Evolutionary conservation across 1,140 invertebrate genomes (phyloP).

Genomic region (Penaeus indicus): DNA sequence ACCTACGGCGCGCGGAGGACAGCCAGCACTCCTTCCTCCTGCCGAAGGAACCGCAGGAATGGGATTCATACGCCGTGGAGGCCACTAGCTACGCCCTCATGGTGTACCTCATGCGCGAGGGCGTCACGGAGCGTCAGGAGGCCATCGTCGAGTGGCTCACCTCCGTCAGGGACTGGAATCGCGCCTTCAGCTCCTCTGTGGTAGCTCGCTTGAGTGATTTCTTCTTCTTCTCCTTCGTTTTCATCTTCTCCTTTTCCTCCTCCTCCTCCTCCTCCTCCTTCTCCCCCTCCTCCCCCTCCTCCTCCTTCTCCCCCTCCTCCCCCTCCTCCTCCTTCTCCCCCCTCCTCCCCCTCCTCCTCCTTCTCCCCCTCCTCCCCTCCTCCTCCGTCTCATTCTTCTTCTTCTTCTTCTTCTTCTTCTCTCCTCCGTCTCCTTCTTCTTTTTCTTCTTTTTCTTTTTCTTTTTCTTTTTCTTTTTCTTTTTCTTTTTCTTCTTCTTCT

Average conservation of each 20-base stretch:
- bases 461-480: too few relatives aligned
- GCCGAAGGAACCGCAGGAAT: conserved; percentile 70
- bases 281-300: background rate
- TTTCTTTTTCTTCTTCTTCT: too few relatives aligned
- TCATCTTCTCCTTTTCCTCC: background rate
- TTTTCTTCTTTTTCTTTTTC: too few relatives aligned
- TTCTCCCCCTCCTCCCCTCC: too few relatives aligned
- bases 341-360: too few relatives aligned
- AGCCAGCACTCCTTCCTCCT: conserved; percentile 72
- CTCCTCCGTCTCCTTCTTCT: too few relatives aligned
- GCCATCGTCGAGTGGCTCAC: conserved; percentile 72
- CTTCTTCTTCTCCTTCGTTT: background rate
- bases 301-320: too few relatives aligned
- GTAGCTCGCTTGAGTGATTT: conserved; percentile 67
- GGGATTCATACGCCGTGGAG: conserved; percentile 73
- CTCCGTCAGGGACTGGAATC: conserved; percentile 74
- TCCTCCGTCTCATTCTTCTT: too few relatives aligned
- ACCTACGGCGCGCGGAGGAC: conserved; percentile 71
- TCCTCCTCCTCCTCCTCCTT: background rate
- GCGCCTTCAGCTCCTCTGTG: conserved; percentile 74
- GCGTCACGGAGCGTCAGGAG: conserved; percentile 68
- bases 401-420: too few relatives aligned
- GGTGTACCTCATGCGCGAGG: conserved; percentile 72
- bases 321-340: too few relatives aligned
- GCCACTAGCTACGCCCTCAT: conserved; percentile 76